Evolutionary conservation across 2,797 vertebrate species (phyloP), one percentile per base, ranked within the genome.

Genomic region (Jordanella pulchra): DNA sequence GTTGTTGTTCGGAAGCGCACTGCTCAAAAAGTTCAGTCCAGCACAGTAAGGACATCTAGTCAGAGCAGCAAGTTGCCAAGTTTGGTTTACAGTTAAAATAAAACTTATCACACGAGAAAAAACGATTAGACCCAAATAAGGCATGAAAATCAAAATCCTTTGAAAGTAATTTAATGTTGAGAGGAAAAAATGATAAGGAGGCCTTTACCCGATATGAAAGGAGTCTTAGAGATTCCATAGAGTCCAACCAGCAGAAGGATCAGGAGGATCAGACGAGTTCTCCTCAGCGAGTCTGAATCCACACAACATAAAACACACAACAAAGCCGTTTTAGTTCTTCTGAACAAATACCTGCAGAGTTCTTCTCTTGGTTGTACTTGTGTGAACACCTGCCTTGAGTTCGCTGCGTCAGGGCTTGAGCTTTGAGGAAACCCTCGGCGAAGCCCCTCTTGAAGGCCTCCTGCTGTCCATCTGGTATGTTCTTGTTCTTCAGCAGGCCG

Each of bases 361-460:
- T 42, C 53, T 25, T 14, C 4, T 61, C 10, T 54, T 1, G 11
- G 44, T n/a, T 7, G 32, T 28, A 39, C 51, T 42, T 23, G 39
- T 12, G 18, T 3, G 65, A 4, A 69, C 77, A 71, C 76, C 1
- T 89, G 93, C 98, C 98, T 90, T 97, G 97, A 50, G 96, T 97
- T 90, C 95, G 96, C 82, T 97, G 97, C 9, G 96, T 96, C 70
- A 98, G 90, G 3, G 96, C 93, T 80, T 99, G 98, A 63, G 97
- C 96, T 95, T 97, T 98, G 78, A 99, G 89, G 91, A 99, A 99
- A 54, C 98, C 98, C 76, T 99, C 98, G 7, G 97, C 96, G 77
- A 99, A 99, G 71, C 98, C 98, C 71, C 94, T 97, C 93, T 99
- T 99, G 92, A 99, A 99, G 54, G 96, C 93, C 76, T 99, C 97